phyloP scores from a whole-genome alignment of 2,113 vertebrate species.

The Zosterops hypoxanthus region DNA sequence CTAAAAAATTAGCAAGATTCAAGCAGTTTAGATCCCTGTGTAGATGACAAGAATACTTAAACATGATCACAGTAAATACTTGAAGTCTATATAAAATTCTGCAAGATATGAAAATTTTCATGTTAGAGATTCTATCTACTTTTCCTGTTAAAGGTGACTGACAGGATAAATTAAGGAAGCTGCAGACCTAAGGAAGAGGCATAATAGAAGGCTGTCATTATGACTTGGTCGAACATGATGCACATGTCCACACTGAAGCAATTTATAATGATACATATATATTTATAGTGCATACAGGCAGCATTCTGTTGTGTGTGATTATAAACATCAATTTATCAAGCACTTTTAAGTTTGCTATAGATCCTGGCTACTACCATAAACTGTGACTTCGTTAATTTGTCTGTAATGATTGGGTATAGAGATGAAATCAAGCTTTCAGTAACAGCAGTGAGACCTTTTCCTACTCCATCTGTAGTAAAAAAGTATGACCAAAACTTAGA shows the following conservation, averaged over 20 bases:
- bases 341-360: neutral
- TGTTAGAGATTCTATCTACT: neutral
- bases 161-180: neutral
- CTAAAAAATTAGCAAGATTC: neutral
- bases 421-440: neutral
- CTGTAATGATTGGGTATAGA: neutral
- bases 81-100: neutral
- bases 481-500: neutral
- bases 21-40: neutral
- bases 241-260: fast-evolving
- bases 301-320: neutral
- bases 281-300: neutral
- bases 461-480: neutral
- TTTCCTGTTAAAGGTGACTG: neutral
- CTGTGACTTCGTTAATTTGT: neutral
- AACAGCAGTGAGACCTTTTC: neutral
- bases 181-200: neutral
- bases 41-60: neutral
- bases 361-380: neutral
- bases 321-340: neutral
- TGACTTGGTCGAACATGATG: neutral
- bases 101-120: neutral
- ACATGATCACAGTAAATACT: neutral
- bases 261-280: neutral
- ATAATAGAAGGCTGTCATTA: neutral